Conservation (phyloP, 2,888 invertebrate genomes). For the Crepidodera aurea region DNA sequence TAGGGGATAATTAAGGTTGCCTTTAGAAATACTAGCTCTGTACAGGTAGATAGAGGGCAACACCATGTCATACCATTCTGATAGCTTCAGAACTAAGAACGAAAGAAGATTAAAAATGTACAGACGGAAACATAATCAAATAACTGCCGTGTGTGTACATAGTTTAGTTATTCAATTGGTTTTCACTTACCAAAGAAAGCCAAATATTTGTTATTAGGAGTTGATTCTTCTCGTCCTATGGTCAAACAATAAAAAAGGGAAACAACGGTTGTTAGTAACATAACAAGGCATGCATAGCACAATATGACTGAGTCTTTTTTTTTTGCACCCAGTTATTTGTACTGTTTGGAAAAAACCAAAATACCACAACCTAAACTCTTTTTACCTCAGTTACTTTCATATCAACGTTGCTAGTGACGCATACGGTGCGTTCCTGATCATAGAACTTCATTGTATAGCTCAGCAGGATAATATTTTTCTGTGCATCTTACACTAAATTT, state of each 20-base stretch:
- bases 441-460: too few species aligned
- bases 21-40: constrained; percentile 48
- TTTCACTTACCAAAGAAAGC: constrained; percentile 92
- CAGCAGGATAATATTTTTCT: too few species aligned
- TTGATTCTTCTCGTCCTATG: constrained; percentile 95
- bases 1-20: constrained; percentile 34
- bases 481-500: too few species aligned
- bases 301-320: constrained; percentile 46
- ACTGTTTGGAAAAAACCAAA: constrained; percentile 30
- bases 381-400: constrained; percentile 4
- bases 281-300: constrained; percentile 61
- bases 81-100: constrained; percentile 49
- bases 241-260: constrained; percentile 79
- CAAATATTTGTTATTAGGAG: constrained; percentile 94
- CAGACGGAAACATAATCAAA: constrained; percentile 53
- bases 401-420: too few species aligned
- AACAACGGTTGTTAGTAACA: constrained; percentile 66
- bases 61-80: constrained; percentile 52
- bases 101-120: constrained; percentile 51
- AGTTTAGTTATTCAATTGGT: constrained; percentile 61
- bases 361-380: constrained; percentile 6
- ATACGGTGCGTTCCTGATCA: too few species aligned
- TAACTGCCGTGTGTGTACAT: constrained; percentile 62
- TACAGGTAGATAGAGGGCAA: constrained; percentile 46
- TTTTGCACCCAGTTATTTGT: constrained; percentile 25